Percentiles rank a stretch among this genome's conserved stretches.
Conservation (phyloP, 2,888 invertebrate species). For the Leptopilina drosophilae region DNA sequence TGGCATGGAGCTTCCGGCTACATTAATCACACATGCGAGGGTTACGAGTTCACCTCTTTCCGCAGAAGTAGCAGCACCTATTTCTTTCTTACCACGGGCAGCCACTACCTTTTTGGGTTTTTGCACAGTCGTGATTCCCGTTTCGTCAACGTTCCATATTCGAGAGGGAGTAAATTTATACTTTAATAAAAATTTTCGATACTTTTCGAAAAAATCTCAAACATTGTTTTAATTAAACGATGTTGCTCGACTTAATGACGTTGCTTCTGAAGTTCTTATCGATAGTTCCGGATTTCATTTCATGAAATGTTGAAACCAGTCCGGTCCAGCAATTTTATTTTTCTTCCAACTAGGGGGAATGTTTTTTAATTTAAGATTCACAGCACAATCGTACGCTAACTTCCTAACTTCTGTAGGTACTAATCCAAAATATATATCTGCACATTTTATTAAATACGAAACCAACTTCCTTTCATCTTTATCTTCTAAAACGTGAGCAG, state of each 20-base stretch:
- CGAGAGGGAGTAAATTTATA: slow-evolving; percentile 53
- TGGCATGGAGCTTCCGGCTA: not conserved
- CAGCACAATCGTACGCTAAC: not conserved
- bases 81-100: not conserved
- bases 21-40: not conserved
- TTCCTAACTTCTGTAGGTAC: slow-evolving; percentile 11
- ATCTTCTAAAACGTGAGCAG: no score
- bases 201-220: no score
- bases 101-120: slow-evolving; percentile 20
- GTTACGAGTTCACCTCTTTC: slow-evolving; percentile 21
- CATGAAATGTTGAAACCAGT: slow-evolving; percentile 49
- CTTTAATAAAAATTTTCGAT: no score
- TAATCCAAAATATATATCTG: not conserved
- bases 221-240: slow-evolving; percentile 49
- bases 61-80: slow-evolving; percentile 9
- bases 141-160: slow-evolving; percentile 34
- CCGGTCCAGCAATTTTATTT: not conserved
- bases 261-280: slow-evolving; percentile 54
- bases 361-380: not conserved
- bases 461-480: not conserved
- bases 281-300: slow-evolving; percentile 54
- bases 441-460: not conserved
- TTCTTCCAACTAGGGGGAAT: slow-evolving; percentile 4
- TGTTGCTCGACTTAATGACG: slow-evolving; percentile 46
- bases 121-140: slow-evolving; percentile 14